A percentile compares a stretch with the other conserved stretches of the same genome.
phyloP scores from a whole-genome alignment of 2,113 vertebrate genomes.

The Oryzias celebensis region DNA sequence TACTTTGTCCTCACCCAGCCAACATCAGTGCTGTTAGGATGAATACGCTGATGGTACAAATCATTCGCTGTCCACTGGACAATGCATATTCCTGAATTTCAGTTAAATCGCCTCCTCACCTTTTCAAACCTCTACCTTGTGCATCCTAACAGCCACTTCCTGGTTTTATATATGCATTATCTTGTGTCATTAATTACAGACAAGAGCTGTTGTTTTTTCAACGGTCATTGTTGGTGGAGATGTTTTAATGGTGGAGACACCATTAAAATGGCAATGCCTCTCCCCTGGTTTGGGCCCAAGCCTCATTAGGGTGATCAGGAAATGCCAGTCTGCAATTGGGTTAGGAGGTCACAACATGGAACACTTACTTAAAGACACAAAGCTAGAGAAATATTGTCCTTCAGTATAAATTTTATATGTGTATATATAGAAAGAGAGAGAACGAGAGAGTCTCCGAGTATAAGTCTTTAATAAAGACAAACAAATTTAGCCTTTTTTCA shows the following conservation, averaged over 20 bases:
- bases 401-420: background rate
- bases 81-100: constrained; percentile 41
- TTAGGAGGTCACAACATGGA: constrained; percentile 51
- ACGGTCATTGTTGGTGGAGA: constrained; percentile 49
- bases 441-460: no score
- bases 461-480: no score
- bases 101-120: constrained; percentile 56
- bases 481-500: no score
- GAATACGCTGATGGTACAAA: constrained; percentile 66
- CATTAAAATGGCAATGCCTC: constrained; percentile 75
- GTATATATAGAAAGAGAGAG: no score
- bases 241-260: constrained; percentile 73
- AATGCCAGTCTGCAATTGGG: constrained; percentile 54
- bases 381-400: constrained; percentile 46
- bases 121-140: constrained; percentile 28
- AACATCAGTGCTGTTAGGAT: constrained; percentile 48
- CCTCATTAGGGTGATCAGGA: constrained; percentile 75
- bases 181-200: constrained; percentile 53
- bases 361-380: constrained; percentile 56
- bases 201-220: constrained; percentile 48
- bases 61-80: constrained; percentile 60
- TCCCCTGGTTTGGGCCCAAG: constrained; percentile 67
- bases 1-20: constrained; percentile 54
- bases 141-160: constrained; percentile 31
- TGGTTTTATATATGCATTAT: constrained; percentile 61